Evolutionary conservation across 2,888 invertebrate genomes (phyloP).

Genomic region (Sesia bembeciformis): DNA sequence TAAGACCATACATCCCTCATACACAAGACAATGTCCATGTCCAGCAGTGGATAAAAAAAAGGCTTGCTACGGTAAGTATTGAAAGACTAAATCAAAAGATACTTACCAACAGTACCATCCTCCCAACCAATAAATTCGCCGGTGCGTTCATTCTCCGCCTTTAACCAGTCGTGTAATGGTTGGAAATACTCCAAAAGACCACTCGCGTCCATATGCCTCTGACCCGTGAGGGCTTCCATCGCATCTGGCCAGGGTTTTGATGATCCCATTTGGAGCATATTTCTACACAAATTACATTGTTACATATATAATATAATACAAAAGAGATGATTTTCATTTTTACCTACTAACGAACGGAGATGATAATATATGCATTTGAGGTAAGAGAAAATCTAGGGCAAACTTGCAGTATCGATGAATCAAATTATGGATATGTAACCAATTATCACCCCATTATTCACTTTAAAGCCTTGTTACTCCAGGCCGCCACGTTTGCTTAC

Average conservation of each 20-base stretch:
- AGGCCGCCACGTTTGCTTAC: too few relatives aligned
- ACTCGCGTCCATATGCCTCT: conserved; percentile 79
- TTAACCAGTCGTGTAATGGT: conserved; percentile 80
- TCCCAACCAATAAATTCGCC: conserved; percentile 77
- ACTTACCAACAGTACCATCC: conserved; percentile 56
- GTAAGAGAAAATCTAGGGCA: too few relatives aligned
- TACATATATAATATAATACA: not conserved
- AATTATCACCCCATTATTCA: too few relatives aligned
- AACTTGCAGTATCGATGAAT: too few relatives aligned
- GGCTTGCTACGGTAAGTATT: too few relatives aligned
- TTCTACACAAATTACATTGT: conserved; percentile 32
- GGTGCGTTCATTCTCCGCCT: conserved; percentile 76
- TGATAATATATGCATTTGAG: too few relatives aligned
- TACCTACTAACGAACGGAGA: too few relatives aligned
- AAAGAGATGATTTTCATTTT: not conserved
- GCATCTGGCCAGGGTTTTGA: conserved; percentile 84
- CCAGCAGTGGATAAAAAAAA: too few relatives aligned
- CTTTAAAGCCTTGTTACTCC: too few relatives aligned
- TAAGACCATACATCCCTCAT: too few relatives aligned
- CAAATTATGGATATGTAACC: too few relatives aligned
- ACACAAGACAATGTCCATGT: too few relatives aligned
- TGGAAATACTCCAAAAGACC: conserved; percentile 83
- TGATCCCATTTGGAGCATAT: conserved; percentile 77
- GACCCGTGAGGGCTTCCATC: conserved; percentile 81
- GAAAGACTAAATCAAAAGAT: not conserved